Conservation (phyloP, 1,140 invertebrate genomes). For the Mesaphorura yosii region DNA sequence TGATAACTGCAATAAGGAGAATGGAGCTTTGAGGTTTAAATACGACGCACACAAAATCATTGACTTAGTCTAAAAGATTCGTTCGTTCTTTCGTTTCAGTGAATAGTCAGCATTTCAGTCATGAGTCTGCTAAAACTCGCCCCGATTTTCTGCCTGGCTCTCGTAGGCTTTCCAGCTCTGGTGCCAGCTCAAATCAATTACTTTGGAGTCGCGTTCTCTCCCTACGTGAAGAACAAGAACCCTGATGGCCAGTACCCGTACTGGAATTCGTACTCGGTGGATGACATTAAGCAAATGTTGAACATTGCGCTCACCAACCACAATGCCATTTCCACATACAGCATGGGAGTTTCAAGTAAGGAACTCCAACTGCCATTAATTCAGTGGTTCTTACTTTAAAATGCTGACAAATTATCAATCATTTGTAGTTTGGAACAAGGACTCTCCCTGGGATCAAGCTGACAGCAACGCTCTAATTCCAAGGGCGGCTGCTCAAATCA, state of each 20-base stretch:
- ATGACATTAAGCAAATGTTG: constrained; percentile 25
- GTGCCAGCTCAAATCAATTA: constrained; percentile 4
- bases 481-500: constrained; percentile 25
- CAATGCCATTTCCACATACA: constrained; percentile 19
- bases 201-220: constrained; percentile 25
- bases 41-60: too few species aligned
- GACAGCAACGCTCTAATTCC: constrained; percentile 23
- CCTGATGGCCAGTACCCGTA: background rate
- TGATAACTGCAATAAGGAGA: too few species aligned
- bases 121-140: too few species aligned
- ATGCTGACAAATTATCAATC: background rate
- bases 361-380: constrained; percentile 4
- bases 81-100: too few species aligned
- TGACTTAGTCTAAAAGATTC: too few species aligned
- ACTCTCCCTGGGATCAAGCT: constrained; percentile 21
- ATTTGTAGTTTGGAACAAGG: constrained; percentile 14
- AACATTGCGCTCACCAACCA: constrained; percentile 14
- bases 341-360: constrained; percentile 20
- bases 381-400: background rate
- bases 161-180: background rate
- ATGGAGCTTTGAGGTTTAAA: too few species aligned
- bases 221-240: constrained; percentile 21
- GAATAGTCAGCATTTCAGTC: too few species aligned
- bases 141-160: too few species aligned
- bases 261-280: constrained; percentile 20